Evolutionary conservation across 2,797 vertebrate genomes (phyloP), one percentile per base, ranked within the genome.

Genomic region (Anisognathus igniventris): DNA sequence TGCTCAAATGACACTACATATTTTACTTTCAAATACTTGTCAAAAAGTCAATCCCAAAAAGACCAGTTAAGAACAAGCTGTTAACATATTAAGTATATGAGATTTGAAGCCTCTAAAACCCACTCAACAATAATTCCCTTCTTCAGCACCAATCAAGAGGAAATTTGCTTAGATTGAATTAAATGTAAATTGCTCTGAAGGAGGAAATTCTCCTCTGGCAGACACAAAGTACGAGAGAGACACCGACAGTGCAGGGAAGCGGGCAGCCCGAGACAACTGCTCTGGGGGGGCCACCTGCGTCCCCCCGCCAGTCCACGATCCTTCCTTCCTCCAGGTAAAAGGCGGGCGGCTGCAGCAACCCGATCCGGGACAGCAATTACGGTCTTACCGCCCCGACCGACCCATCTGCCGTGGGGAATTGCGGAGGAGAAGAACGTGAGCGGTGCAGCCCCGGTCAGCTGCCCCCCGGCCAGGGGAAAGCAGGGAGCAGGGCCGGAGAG

Each of bases 121-220:
- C 91, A 92, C 93, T 92, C 87, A 92, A 84, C 90, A 97, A 71
- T 93, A 95, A 95, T 95, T 97, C 94, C 91, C 89, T 91, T 95
- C 94, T 96, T 95, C 82, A 90, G 82, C 86, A 93, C 90, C 76
- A 95, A 92, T 90, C 80, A 95, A 97, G 86, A 93, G 96, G 93
- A 97, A 97, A 97, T 97, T 96, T 95, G 85, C 85, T 37, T 64
- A 93, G 94, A 96, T 93, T 96, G 96, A 97, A 97, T 95, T 93
- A 95, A 94, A 91, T n/a, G 90, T 92, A 83, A 95, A 96, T 95
- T 86, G 83, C 94, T 94, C 60, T 90, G 76, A 51, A 96, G 75
- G 75, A 86, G 85, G 80, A 89, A 81, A 85, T 84, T 67, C 56
- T 90, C 54, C 56, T 70, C 62, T 9, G 83, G 81, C 24, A 12